Evolutionary conservation across 2,888 invertebrate genomes (phyloP).

Genomic region (Saturnia japonica): DNA sequence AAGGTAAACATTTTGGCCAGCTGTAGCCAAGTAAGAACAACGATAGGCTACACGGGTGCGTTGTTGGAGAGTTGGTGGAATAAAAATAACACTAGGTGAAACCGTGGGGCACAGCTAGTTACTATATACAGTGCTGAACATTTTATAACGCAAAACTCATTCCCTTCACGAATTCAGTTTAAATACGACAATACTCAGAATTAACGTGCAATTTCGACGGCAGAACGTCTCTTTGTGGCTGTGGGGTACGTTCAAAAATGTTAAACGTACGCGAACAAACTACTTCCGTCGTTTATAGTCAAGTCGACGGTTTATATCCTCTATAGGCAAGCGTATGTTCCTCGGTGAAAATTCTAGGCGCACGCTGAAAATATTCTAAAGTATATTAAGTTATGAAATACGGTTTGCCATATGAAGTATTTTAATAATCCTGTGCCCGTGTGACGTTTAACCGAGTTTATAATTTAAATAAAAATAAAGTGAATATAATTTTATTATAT

Average conservation of each 20-base stretch:
- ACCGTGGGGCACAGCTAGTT: not conserved
- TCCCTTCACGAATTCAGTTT: conserved; percentile 15
- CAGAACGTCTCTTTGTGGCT: conserved; percentile 23
- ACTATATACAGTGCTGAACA: conserved; percentile 12
- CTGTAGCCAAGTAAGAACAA: too few relatives aligned
- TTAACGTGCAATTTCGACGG: conserved; percentile 28
- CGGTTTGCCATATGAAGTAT: conserved; percentile 6
- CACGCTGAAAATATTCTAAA: conserved; percentile 23
- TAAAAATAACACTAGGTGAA: too few relatives aligned
- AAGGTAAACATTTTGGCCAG: too few relatives aligned
- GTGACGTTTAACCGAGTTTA: not conserved
- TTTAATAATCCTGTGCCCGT: not conserved
- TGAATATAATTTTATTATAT: too few relatives aligned
- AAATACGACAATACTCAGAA: conserved; percentile 25
- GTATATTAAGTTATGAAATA: conserved; percentile 11
- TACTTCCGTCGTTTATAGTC: conserved; percentile 36
- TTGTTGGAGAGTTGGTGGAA: too few relatives aligned
- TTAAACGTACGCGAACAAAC: conserved; percentile 34
- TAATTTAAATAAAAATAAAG: not conserved
- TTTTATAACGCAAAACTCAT: conserved; percentile 11
- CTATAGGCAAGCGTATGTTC: conserved; percentile 34
- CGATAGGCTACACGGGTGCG: too few relatives aligned
- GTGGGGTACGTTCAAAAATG: conserved; percentile 33
- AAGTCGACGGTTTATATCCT: conserved; percentile 37
- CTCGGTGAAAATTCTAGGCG: conserved; percentile 23